Evolutionary conservation across 2,888 invertebrate species (phyloP).

Genomic region (Julus scanicus): DNA sequence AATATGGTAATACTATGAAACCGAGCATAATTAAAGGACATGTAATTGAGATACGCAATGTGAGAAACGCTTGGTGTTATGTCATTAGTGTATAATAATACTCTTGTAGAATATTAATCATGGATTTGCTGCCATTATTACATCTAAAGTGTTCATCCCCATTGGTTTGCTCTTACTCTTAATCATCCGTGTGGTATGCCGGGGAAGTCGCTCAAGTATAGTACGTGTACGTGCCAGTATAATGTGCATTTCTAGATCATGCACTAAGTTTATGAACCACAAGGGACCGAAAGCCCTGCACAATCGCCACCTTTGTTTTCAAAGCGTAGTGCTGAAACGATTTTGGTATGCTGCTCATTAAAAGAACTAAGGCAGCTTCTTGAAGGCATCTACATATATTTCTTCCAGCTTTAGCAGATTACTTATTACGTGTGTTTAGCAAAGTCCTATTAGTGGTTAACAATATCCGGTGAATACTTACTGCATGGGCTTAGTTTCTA

Average conservation of each 20-base stretch:
- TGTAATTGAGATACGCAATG: too few relatives aligned
- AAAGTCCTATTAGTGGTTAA: conserved; percentile 8
- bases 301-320: neutral
- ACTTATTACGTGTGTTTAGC: neutral
- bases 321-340: neutral
- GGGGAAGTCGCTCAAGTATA: neutral
- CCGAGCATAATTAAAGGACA: too few relatives aligned
- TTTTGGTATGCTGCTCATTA: neutral
- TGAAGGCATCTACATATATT: neutral
- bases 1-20: too few relatives aligned
- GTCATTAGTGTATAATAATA: neutral
- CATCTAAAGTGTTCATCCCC: neutral
- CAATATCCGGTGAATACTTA: neutral
- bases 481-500: neutral
- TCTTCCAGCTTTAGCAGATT: neutral
- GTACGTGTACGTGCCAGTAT: neutral
- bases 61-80: too few relatives aligned
- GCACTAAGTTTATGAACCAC: neutral
- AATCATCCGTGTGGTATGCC: neutral
- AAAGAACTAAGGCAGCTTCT: neutral
- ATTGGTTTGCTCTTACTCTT: neutral
- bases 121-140: neutral
- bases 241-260: neutral
- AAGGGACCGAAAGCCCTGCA: neutral
- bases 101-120: conserved; percentile 1